These are phyloP conservation scores for Aurelia aurita complex sp. Pacific DNA, from an alignment of 30 jellyfish, hydroid and myxozoan species.

Conservation along the genomic window DNA sequence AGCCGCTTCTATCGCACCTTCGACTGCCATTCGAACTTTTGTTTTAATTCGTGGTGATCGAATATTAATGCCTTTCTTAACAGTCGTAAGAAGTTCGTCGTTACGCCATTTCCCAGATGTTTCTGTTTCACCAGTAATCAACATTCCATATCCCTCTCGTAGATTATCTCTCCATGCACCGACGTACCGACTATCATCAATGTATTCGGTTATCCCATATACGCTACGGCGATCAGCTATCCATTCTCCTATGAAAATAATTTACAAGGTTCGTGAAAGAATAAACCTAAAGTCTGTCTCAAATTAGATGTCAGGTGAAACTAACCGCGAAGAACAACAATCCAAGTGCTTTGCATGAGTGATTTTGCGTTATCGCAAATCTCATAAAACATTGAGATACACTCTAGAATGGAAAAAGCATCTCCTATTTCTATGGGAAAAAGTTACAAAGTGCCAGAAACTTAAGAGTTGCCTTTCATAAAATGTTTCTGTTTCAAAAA, in stretches of 20 bases:
- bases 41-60: constrained; percentile 71
- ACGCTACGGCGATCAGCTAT: constrained; percentile 81
- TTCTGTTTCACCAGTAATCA: constrained; percentile 34
- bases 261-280: too few species aligned
- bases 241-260: constrained; percentile 77
- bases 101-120: constrained; percentile 93
- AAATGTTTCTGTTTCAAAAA: too few species aligned
- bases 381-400: too few species aligned
- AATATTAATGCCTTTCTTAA: constrained; percentile 66
- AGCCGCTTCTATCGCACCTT: constrained; percentile 88
- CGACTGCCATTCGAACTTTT: constrained; percentile 70
- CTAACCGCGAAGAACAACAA: too few species aligned
- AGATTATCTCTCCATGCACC: constrained; percentile 93
- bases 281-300: too few species aligned
- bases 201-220: constrained; percentile 81
- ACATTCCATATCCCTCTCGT: constrained; percentile 95
- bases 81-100: constrained; percentile 64
- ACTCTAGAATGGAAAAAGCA: too few species aligned
- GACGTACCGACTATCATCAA: constrained; percentile 78
- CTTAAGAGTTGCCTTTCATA: too few species aligned
- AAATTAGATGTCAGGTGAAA: too few species aligned
- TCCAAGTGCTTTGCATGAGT: too few species aligned
- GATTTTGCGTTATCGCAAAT: too few species aligned
- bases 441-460: too few species aligned
- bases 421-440: too few species aligned